Percentiles rank a stretch among this genome's conserved stretches.
phyloP scores from a whole-genome alignment of 1,140 invertebrate genomes.

The Battus philenor region DNA sequence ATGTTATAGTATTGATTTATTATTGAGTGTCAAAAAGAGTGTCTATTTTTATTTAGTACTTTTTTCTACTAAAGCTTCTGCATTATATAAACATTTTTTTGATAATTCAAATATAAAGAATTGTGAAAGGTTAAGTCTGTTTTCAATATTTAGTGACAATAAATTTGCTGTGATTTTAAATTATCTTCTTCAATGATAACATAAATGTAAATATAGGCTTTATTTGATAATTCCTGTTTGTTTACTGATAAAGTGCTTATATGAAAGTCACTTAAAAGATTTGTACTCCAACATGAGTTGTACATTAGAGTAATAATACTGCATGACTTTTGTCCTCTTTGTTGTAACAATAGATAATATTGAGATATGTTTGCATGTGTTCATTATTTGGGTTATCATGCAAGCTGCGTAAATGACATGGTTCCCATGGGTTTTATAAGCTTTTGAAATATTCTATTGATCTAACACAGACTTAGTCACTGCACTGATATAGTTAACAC shows the following conservation, averaged over 20 bases:
- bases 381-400: not conserved
- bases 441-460: not conserved
- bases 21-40: too few species aligned
- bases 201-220: conserved; percentile 1
- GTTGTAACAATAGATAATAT: conserved; percentile 4
- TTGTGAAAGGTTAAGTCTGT: too few species aligned
- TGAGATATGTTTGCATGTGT: not conserved
- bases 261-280: conserved; percentile 11
- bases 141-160: too few species aligned
- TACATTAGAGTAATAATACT: not conserved
- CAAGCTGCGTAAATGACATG: not conserved
- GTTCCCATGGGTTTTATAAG: not conserved
- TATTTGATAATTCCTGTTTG: conserved; percentile 4
- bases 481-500: not conserved
- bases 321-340: conserved; percentile 4
- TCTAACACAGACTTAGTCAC: not conserved
- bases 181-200: too few species aligned
- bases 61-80: too few species aligned
- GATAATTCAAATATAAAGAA: too few species aligned
- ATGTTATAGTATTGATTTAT: too few species aligned
- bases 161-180: too few species aligned
- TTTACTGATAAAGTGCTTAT: conserved; percentile 4
- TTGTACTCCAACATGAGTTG: not conserved
- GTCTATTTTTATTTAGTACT: too few species aligned
- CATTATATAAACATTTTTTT: too few species aligned